A percentile compares a stretch with the other conserved stretches of the same genome.
Evolutionary conservation across 2,888 invertebrate species (phyloP).

Genomic region (Philonicus albiceps): DNA sequence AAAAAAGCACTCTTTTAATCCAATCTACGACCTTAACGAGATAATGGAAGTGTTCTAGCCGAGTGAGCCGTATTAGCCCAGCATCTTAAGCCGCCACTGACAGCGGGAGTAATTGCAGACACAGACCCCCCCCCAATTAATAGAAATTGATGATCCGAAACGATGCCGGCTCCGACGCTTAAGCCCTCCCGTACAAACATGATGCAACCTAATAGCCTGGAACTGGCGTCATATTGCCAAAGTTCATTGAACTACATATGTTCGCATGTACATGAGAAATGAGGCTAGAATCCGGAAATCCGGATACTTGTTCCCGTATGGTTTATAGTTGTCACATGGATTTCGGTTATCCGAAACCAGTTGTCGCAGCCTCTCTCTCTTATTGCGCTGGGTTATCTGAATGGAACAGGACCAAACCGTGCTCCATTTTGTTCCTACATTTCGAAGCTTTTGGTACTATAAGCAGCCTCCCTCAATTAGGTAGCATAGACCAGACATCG

Average conservation of each 20-base stretch:
- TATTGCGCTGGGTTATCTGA: background rate
- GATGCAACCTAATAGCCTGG: constrained; percentile 35
- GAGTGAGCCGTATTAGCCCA: background rate
- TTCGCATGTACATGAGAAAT: background rate
- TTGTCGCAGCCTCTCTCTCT: background rate
- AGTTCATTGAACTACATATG: constrained; percentile 15
- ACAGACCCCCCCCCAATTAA: constrained; percentile 23
- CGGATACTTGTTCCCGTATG: constrained; percentile 1
- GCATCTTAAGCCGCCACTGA: constrained; percentile 21
- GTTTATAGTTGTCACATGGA: constrained; percentile 19
- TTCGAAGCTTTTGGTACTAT: background rate
- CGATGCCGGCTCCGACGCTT: background rate
- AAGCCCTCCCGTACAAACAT: constrained; percentile 1
- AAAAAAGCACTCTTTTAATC: constrained; percentile 16
- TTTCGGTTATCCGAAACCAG: background rate
- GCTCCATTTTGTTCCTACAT: background rate
- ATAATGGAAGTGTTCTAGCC: constrained; percentile 26
- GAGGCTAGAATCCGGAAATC: constrained; percentile 5
- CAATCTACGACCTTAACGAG: background rate
- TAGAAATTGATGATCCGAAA: constrained; percentile 38
- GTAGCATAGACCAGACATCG: background rate
- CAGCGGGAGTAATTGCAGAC: constrained; percentile 17
- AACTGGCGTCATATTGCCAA: constrained; percentile 24
- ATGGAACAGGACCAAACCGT: background rate
- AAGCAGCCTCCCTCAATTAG: background rate